Percentiles rank a stretch among this genome's conserved stretches.
phyloP scores from a whole-genome alignment of 2,113 vertebrate genomes.

The Notechis scutatus region DNA sequence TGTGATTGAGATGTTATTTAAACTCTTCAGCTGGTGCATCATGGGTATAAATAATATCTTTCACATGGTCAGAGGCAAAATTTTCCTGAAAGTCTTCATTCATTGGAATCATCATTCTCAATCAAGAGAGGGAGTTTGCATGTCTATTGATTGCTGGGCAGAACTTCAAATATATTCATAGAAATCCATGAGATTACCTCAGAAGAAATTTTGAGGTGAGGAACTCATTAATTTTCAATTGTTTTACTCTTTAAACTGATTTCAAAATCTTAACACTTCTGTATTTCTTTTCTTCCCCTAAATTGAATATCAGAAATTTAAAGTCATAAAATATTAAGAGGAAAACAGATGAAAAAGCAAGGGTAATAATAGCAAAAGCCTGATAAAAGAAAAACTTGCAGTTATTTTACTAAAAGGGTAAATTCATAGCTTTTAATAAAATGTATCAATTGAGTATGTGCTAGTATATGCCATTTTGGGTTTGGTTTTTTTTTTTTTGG shows the following conservation, averaged over 20 bases:
- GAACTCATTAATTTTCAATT: neutral
- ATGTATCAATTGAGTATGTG: neutral
- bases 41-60: neutral
- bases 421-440: neutral
- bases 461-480: neutral
- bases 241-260: neutral
- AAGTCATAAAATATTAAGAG: neutral
- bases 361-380: neutral
- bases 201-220: neutral
- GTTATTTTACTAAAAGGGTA: neutral
- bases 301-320: neutral
- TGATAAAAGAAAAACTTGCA: neutral
- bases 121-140: neutral
- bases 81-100: neutral
- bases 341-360: neutral
- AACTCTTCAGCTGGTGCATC: neutral
- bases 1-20: neutral
- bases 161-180: neutral
- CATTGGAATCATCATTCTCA: neutral
- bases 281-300: neutral
- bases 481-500: neutral
- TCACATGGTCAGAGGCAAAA: neutral
- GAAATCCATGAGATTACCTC: neutral
- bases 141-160: neutral
- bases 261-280: neutral